Evolutionary conservation across 2,888 invertebrate species (phyloP).

Genomic region (Margaritifera margaritifera): DNA sequence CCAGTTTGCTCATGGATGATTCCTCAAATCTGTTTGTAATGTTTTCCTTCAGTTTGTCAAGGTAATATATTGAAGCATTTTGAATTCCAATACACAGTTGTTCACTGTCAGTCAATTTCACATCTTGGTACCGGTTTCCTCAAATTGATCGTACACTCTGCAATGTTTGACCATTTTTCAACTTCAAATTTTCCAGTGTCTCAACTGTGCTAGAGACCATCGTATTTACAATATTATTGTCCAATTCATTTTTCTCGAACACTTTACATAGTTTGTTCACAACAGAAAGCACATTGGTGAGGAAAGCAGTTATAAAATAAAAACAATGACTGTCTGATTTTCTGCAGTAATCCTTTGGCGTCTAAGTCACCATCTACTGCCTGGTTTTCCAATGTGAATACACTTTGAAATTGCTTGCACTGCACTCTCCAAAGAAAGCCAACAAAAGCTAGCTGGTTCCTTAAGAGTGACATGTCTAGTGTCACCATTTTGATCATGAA

Average conservation of each 20-base stretch:
- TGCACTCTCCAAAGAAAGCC: no score
- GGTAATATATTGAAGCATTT: constrained; percentile 8
- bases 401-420: no score
- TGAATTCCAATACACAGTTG: constrained; percentile 16
- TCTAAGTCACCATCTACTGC: no score
- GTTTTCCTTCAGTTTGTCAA: constrained; percentile 13
- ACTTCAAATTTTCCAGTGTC: no score
- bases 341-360: no score
- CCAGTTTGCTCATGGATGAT: constrained; percentile 16
- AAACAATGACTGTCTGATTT: no score
- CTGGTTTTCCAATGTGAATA: no score
- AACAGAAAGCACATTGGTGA: constrained; percentile 12
- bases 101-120: constrained; percentile 15
- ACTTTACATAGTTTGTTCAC: constrained; percentile 15
- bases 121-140: constrained; percentile 12
- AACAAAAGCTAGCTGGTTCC: no score
- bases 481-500: no score
- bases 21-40: constrained; percentile 19
- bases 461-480: no score
- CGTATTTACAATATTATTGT: constrained; percentile 12
- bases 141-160: constrained; percentile 1
- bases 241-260: constrained; percentile 19
- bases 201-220: no score
- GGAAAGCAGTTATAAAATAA: constrained; percentile 6
- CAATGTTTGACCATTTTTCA: constrained; percentile 8